Evolutionary conservation across 2,888 invertebrate genomes (phyloP).

Genomic region (Holacanthella duospinosa): DNA sequence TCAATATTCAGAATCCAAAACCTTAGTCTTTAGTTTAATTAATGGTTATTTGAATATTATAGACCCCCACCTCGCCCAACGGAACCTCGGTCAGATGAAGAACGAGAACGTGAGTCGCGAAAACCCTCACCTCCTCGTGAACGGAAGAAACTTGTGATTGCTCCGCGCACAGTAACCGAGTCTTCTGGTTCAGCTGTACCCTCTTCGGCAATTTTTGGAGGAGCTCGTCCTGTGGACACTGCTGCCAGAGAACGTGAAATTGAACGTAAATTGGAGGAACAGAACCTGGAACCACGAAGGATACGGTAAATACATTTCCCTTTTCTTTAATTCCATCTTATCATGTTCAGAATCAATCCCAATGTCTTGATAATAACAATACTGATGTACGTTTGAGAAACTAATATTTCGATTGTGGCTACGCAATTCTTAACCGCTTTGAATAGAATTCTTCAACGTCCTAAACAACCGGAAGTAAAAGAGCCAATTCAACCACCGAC

Average conservation of each 20-base stretch:
- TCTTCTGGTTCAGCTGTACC: conserved; percentile 38
- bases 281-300: neutral
- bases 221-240: conserved; percentile 89
- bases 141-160: conserved; percentile 66
- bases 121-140: conserved; percentile 43
- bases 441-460: neutral
- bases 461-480: neutral
- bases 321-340: neutral
- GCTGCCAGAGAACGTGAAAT: conserved; percentile 80
- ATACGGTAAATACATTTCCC: neutral
- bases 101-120: neutral
- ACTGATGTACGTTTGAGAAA: neutral
- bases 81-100: neutral
- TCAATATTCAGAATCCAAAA: no score
- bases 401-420: neutral
- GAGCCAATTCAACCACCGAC: neutral
- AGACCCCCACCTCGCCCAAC: neutral
- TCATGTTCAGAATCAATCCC: neutral
- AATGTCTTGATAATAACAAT: neutral
- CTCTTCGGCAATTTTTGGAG: conserved; percentile 77
- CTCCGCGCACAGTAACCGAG: conserved; percentile 56
- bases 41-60: neutral
- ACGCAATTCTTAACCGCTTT: conserved; percentile 1
- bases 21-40: no score
- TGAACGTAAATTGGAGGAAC: conserved; percentile 59